Percentiles rank a stretch among this genome's conserved stretches.
Conservation (phyloP, 92 coral and sea anemone species). For the Anthopleura xanthogrammica region DNA sequence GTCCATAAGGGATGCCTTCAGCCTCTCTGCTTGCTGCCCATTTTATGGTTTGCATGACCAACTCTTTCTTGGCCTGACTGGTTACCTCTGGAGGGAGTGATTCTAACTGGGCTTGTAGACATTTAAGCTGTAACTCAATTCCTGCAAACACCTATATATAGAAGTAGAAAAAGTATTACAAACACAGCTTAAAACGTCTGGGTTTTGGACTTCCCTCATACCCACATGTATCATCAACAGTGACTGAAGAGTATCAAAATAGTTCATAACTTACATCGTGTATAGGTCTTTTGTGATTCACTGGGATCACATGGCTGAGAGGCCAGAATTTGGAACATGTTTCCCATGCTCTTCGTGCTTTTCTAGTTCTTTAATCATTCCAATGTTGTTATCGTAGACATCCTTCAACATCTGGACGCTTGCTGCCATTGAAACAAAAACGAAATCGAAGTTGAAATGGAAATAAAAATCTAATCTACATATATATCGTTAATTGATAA, state of each 20-base stretch:
- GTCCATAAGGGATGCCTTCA: slow-evolving; percentile 4
- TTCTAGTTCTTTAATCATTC: slow-evolving; percentile 56
- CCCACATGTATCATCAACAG: too few species aligned
- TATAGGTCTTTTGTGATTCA: slow-evolving; percentile 4
- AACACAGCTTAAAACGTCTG: too few species aligned
- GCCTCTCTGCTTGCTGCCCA: slow-evolving; percentile 37
- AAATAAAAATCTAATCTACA: too few species aligned
- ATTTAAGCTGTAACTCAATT: slow-evolving; percentile 30
- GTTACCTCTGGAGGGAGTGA: slow-evolving; percentile 30
- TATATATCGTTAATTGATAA: too few species aligned
- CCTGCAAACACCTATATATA: slow-evolving; percentile 34
- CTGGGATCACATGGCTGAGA: not conserved
- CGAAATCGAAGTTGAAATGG: too few species aligned
- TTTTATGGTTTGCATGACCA: slow-evolving; percentile 21
- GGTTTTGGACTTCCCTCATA: too few species aligned
- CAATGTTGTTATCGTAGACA: slow-evolving; percentile 45
- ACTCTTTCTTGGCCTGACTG: not conserved
- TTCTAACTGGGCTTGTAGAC: slow-evolving; percentile 33
- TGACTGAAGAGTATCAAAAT: not conserved
- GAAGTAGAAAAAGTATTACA: too few species aligned
- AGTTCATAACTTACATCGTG: slow-evolving; percentile 22
- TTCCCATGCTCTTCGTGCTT: slow-evolving; percentile 34
- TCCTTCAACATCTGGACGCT: slow-evolving; percentile 57
- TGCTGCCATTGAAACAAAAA: slow-evolving; percentile 14
- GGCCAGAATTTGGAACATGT: not conserved